Evolutionary conservation across 2,888 invertebrate genomes (phyloP), one percentile per base, ranked within the genome.

Genomic region (Atrina japonica): DNA sequence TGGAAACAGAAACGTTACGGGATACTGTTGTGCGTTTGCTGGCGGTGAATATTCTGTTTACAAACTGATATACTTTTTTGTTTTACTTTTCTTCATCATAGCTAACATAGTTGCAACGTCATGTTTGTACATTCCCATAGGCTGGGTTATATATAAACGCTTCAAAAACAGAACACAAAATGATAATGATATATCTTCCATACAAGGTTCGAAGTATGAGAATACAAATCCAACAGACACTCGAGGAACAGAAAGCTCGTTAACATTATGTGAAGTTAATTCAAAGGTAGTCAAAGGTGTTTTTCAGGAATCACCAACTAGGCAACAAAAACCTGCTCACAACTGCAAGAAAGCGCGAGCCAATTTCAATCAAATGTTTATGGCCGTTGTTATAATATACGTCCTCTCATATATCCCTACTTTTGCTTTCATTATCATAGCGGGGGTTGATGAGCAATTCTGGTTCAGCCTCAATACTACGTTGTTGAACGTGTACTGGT

Each of bases 341-440:
- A n/a, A n/a, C n/a, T 40, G 6, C 40, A 35, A 30, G 23, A n/a
- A 30, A 18, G 49, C 27, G 29, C 47, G 49, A 41, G 58, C 43
- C 25, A 66, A 58, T 29, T 66, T 66, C 11, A 66, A 55, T 23
- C 35, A 18, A 25, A 66, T 66, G 66, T 66, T 66, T 40, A 35
- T 58, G n/a, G 40, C 58, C 27, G 58, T 66, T 25, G 27, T 58
- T 40, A 29, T 66, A 18, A 27, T 41, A 25, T 66, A 66, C 25
- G 23, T 66, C 11, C 35, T 66, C 18, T 58, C 66, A 5, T 66
- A 66, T 30, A 58, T 47, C 3, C 66, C 66, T 7, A 66, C 66
- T 7, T 49, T 43, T 3, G 49, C 56, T 35, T 63, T 69, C 30
- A 40, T 63, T 2, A 30, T 60, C 11, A 63, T 69, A 5, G 41